Percentiles rank a stretch among this genome's conserved stretches.
phyloP scores from a whole-genome alignment of 2,113 vertebrate genomes.

The Phoxinus phoxinus region DNA sequence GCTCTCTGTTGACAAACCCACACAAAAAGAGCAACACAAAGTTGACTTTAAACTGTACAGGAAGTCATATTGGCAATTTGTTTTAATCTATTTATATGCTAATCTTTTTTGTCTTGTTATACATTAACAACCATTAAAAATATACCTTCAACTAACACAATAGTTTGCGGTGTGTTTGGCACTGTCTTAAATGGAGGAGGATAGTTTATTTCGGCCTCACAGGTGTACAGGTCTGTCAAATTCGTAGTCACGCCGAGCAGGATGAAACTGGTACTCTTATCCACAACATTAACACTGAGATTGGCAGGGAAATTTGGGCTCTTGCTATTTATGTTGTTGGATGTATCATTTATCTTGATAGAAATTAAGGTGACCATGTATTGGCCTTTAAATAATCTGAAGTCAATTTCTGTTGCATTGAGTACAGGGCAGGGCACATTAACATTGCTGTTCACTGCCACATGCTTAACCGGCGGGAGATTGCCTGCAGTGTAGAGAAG shows the following conservation, averaged over 20 bases:
- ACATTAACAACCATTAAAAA: not conserved
- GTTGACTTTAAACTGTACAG: not conserved
- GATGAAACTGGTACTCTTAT: slow-evolving; percentile 27
- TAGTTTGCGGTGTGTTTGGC: not conserved
- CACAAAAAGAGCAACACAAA: not conserved
- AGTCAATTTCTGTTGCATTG: slow-evolving; percentile 15
- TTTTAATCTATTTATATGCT: not conserved
- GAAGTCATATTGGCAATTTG: not conserved
- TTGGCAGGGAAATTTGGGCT: not conserved
- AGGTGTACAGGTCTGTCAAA: slow-evolving; percentile 50
- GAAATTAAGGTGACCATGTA: not conserved
- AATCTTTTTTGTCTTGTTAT: not conserved
- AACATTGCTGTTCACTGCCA: not conserved
- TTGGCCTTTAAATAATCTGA: slow-evolving; percentile 20
- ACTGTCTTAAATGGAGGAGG: slow-evolving; percentile 42
- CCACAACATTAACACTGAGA: not conserved
- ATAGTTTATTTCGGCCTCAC: slow-evolving; percentile 26
- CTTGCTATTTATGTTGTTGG: not conserved
- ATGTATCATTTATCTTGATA: not conserved
- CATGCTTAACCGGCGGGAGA: not conserved
- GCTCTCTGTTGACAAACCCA: not conserved
- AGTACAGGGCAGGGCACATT: slow-evolving; percentile 45
- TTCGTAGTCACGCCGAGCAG: slow-evolving; percentile 22
- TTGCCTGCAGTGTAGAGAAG: slow-evolving; percentile 1
- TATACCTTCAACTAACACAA: slow-evolving; percentile 54